Evolutionary conservation across 2,113 vertebrate genomes (phyloP), one percentile per base, ranked within the genome.

Genomic region (Chloroceryle aenea): DNA sequence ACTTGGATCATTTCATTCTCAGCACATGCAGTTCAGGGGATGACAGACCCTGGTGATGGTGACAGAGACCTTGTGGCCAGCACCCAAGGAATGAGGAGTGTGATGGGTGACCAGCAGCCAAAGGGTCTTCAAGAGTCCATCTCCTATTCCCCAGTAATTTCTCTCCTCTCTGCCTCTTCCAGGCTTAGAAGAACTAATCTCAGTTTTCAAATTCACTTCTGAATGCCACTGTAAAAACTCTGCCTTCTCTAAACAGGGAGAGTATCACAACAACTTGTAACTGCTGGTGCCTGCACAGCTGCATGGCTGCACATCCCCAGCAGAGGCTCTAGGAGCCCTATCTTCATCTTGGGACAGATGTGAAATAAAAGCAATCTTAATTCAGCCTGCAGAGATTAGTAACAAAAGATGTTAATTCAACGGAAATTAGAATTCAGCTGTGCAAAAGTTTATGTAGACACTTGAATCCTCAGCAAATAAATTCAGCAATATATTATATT

Each of bases 21-120:
- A 47, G 29, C 7, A 47, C 2, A 30, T 0, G 2, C 0, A 2
- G 26, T 27, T 36, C 48, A 78, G 36, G 8, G 32, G 26, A 50
- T 27, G 42, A 50, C 10, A 52, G 42, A 58, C 22, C 22, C 62
- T 50, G 21, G 42, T 63, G 30, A 67, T 7, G 4, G 26, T 43
- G n/a, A 61, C 2, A 6, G 19, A 10, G 22, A 69, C 22, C 13
- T 32, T 9, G 9, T 38, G 50, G 27, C 32, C 48, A 64, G 72
- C 3, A 1, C n/a, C 72, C 45, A 10, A 20, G 50, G 48, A 59
- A 71, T 30, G 7, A 63, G 12, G 13, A 71, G 13, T 12, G 10
- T 50, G 36, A 69, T 1, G 0, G 62, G 25, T 0, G 2, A 25
- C 4, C 27, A 59, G 50, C 29, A 83, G 58, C 25, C 50, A 78